Evolutionary conservation across 1,140 invertebrate genomes (phyloP).

Genomic region (Atta cephalotes): DNA sequence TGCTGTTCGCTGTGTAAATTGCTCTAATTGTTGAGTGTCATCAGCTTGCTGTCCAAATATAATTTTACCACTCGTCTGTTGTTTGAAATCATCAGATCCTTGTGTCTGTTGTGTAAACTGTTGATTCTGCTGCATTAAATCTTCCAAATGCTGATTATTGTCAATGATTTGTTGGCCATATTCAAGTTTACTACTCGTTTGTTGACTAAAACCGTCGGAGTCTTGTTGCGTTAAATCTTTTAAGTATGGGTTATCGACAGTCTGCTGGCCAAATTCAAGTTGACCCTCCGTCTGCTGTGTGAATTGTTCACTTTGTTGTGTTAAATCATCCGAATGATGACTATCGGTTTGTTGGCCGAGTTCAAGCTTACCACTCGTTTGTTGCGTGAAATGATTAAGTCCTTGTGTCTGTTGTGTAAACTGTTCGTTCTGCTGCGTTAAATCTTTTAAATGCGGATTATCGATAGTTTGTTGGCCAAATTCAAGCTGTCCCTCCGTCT

Average conservation of each 20-base stretch:
- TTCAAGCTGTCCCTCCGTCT: conserved; percentile 40
- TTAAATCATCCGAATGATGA: conserved; percentile 62
- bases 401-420: conserved; percentile 27
- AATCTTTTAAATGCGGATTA: conserved; percentile 40
- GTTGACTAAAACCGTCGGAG: conserved; percentile 46
- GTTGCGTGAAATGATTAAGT: not conserved
- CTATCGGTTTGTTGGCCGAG: conserved; percentile 45
- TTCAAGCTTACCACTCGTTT: conserved; percentile 47
- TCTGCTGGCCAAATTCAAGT: conserved; percentile 56
- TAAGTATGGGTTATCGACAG: not conserved
- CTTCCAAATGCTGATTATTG: conserved; percentile 13
- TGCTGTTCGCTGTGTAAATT: not conserved
- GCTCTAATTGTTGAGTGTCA: conserved; percentile 9
- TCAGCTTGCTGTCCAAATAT: conserved; percentile 56
- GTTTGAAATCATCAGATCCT: not conserved
- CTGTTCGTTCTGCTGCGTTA: conserved; percentile 44
- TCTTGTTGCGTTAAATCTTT: conserved; percentile 54
- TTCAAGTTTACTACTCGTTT: conserved; percentile 37
- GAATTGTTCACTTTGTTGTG: conserved; percentile 9
- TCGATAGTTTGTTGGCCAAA: conserved; percentile 33
- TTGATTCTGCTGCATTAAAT: conserved; percentile 51
- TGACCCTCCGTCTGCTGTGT: conserved; percentile 17
- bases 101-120: conserved; percentile 26
- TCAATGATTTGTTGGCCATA: conserved; percentile 35
- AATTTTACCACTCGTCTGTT: conserved; percentile 41